phyloP scores from a whole-genome alignment of 2,113 vertebrate genomes.

The Microcebus jonahi region DNA sequence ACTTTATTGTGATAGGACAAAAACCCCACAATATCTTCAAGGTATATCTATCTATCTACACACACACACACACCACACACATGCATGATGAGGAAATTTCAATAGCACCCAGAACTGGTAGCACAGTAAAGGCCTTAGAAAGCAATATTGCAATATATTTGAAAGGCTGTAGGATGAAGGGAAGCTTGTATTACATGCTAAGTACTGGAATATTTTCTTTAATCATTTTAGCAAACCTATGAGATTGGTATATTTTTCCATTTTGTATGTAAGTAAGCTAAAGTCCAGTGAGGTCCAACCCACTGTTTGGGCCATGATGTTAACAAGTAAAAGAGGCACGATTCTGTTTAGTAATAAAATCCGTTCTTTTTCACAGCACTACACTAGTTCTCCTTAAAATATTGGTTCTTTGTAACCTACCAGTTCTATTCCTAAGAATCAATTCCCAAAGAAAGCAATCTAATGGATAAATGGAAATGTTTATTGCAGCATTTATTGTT shows the following conservation, averaged over 20 bases:
- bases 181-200: not conserved
- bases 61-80: not conserved
- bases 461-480: not conserved
- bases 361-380: not conserved
- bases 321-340: not conserved
- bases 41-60: not conserved
- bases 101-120: not conserved
- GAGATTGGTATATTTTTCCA: not conserved
- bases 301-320: not conserved
- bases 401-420: not conserved
- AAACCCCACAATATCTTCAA: not conserved
- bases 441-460: not conserved
- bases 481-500: not conserved
- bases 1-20: not conserved
- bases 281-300: not conserved
- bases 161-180: not conserved
- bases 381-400: not conserved
- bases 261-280: not conserved
- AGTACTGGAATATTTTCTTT: not conserved
- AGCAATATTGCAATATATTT: not conserved
- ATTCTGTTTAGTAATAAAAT: not conserved
- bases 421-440: not conserved
- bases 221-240: not conserved
- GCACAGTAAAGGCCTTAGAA: not conserved
- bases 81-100: not conserved